phyloP scores from a whole-genome alignment of 1,140 invertebrate genomes.

The Drosophila neocordata region DNA sequence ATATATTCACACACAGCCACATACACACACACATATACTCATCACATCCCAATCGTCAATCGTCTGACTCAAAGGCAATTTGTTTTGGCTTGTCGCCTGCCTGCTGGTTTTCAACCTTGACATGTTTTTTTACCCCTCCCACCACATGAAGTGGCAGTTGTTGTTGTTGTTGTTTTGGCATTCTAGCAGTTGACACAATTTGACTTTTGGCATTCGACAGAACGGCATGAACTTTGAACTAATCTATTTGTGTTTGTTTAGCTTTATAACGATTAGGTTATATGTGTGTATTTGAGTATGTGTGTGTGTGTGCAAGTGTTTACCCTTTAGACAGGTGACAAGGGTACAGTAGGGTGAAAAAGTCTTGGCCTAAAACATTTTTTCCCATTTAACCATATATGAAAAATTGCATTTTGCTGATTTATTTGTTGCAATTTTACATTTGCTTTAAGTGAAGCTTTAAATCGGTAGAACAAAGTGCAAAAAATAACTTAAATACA shows the following conservation, averaged over 20 bases:
- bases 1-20: not conserved
- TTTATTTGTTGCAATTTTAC: not conserved
- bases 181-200: constrained; percentile 65
- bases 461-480: too few relatives aligned
- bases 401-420: not conserved
- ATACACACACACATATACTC: not conserved
- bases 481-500: not conserved
- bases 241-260: constrained; percentile 79
- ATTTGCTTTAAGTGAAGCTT: not conserved
- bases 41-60: constrained; percentile 51
- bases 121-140: constrained; percentile 13
- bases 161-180: constrained; percentile 25
- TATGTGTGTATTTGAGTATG: constrained; percentile 7
- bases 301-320: constrained; percentile 21
- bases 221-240: constrained; percentile 68
- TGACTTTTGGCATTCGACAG: constrained; percentile 67
- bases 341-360: constrained; percentile 3
- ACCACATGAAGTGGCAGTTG: not conserved
- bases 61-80: constrained; percentile 59
- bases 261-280: constrained; percentile 63
- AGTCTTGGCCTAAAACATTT: not conserved
- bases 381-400: not conserved
- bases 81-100: constrained; percentile 59
- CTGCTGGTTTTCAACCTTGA: constrained; percentile 33
- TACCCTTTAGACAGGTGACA: constrained; percentile 32